These are phyloP conservation scores for Gallinago nigripennis DNA, from an alignment of 2,797 vertebrate species.

Conservation along the genomic window DNA sequence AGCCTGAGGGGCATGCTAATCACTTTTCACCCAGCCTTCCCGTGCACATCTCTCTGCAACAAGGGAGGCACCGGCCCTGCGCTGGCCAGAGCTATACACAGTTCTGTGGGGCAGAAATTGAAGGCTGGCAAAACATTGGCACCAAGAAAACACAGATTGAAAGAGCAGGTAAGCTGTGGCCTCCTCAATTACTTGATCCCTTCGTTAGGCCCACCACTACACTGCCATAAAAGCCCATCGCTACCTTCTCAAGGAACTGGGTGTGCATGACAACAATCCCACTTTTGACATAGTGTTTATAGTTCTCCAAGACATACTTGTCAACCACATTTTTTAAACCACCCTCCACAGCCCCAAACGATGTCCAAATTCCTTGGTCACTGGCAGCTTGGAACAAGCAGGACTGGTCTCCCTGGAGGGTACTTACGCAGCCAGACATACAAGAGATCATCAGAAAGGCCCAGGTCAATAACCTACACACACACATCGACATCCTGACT, in stretches of 20 bases:
- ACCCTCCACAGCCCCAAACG: neutral
- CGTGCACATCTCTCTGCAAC: neutral
- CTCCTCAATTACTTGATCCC: rapidly evolving
- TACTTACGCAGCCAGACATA: neutral
- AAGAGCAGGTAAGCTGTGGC: neutral
- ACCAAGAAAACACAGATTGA: neutral
- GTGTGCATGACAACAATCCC: neutral
- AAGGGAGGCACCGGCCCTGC: neutral
- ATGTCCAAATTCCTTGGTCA: neutral
- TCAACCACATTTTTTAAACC: neutral
- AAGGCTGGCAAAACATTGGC: neutral
- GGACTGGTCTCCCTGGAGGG: neutral
- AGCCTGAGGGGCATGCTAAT: neutral
- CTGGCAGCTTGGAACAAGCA: neutral
- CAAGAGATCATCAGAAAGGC: neutral
- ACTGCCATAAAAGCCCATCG: neutral
- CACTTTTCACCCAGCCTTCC: neutral
- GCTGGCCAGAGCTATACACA: rapidly evolving
- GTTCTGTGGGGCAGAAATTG: rapidly evolving
- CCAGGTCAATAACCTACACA: rapidly evolving
- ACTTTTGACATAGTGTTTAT: neutral
- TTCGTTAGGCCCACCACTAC: neutral
- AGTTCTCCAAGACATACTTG: neutral
- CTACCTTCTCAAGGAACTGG: neutral
- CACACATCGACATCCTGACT: neutral